Percentiles rank a stretch among this genome's conserved stretches.
Conservation (phyloP, 2,888 invertebrate genomes). For the Diaphora mendica region DNA sequence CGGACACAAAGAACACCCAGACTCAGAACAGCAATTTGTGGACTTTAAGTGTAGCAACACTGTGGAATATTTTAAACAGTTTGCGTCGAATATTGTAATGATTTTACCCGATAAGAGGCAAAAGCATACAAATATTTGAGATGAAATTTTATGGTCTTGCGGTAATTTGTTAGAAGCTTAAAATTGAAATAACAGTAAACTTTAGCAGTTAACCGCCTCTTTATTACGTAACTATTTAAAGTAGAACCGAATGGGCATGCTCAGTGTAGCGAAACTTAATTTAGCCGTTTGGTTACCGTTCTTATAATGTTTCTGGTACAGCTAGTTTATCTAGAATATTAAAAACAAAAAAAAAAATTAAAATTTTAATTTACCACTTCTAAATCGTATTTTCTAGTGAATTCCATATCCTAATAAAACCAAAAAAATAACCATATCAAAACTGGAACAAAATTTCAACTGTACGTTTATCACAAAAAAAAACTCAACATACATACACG, state of each 20-base stretch:
- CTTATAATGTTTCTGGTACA: background rate
- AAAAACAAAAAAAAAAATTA: no score
- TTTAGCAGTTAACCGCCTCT: conserved; percentile 29
- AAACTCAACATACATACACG: conserved; percentile 29
- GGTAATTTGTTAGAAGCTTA: conserved; percentile 24
- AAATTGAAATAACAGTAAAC: conserved; percentile 24
- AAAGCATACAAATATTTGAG: background rate
- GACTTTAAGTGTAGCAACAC: background rate
- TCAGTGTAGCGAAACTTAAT: background rate
- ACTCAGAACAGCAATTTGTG: no score
- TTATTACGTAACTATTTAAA: conserved; percentile 32
- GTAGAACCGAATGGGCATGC: conserved; percentile 8
- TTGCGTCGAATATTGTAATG: background rate
- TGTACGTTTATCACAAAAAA: conserved; percentile 19
- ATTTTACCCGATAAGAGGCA: background rate
- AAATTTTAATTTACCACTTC: no score
- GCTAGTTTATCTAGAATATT: background rate
- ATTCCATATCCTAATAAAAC: conserved; percentile 11
- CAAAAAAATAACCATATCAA: conserved; percentile 18
- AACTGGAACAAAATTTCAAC: conserved; percentile 19
- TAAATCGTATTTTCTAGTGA: background rate
- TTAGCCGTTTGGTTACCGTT: background rate
- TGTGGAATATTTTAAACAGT: background rate
- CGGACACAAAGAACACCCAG: no score
- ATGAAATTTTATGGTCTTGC: conserved; percentile 15